phyloP scores from a whole-genome alignment of 2,113 vertebrate genomes.

The Garra rufa region DNA sequence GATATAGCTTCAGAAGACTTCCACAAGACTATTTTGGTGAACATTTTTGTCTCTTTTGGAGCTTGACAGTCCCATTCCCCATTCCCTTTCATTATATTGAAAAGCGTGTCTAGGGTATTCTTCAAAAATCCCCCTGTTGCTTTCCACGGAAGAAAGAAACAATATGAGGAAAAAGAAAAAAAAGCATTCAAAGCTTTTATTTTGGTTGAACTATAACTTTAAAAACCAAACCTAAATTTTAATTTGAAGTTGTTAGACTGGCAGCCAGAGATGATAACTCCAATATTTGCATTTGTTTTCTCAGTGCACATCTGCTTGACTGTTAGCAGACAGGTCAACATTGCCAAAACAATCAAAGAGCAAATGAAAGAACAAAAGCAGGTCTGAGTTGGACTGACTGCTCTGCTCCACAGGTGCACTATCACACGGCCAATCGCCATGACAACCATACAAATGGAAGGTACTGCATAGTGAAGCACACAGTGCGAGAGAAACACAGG shows the following conservation, averaged over 20 bases:
- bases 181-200: neutral
- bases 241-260: neutral
- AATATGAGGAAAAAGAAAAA: neutral
- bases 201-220: neutral
- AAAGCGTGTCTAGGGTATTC: neutral
- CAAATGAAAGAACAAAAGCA: neutral
- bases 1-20: neutral
- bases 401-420: slow-evolving; percentile 45
- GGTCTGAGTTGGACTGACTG: slow-evolving; percentile 14
- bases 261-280: neutral
- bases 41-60: neutral
- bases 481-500: neutral
- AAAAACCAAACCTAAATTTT: neutral
- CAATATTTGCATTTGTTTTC: neutral
- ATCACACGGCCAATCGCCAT: slow-evolving; percentile 35
- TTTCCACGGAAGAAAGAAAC: neutral
- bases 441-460: slow-evolving; percentile 51
- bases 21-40: too few relatives aligned
- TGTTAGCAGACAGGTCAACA: neutral
- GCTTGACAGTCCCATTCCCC: neutral
- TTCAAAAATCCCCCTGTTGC: neutral
- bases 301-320: neutral
- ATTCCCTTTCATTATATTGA: slow-evolving; percentile 3
- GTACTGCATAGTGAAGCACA: slow-evolving; percentile 10
- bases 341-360: slow-evolving; percentile 26